Conservation (phyloP, 2,113 vertebrate genomes). For the Neodon shergylaensis region DNA sequence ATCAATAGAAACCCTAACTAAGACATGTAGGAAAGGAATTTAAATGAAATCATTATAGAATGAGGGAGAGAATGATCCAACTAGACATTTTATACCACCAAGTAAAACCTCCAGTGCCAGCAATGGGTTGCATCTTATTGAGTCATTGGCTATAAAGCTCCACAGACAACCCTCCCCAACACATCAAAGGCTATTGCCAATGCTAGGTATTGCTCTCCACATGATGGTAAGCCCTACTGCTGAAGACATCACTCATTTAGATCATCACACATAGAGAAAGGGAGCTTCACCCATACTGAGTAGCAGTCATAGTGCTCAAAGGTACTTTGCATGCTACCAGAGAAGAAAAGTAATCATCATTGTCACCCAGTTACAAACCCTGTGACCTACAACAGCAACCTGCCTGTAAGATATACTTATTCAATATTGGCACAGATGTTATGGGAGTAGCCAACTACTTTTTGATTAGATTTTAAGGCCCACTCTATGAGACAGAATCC, state of each 20-base stretch:
- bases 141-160: not conserved
- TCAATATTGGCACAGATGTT: not conserved
- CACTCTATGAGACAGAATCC: not conserved
- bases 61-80: not conserved
- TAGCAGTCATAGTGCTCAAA: not conserved
- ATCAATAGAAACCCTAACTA: not conserved
- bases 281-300: not conserved
- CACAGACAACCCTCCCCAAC: not conserved
- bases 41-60: not conserved
- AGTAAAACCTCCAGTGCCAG: not conserved
- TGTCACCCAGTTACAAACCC: not conserved
- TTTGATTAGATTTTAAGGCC: not conserved
- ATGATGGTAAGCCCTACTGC: not conserved
- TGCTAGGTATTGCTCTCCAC: not conserved
- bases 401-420: not conserved
- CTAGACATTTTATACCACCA: not conserved
- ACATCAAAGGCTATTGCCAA: not conserved
- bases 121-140: not conserved
- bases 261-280: not conserved
- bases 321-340: not conserved
- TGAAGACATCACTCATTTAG: not conserved
- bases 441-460: not conserved
- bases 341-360: not conserved
- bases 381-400: not conserved
- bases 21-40: not conserved